Conservation (phyloP, 2,797 vertebrate genomes). For the Staurois parvus region DNA sequence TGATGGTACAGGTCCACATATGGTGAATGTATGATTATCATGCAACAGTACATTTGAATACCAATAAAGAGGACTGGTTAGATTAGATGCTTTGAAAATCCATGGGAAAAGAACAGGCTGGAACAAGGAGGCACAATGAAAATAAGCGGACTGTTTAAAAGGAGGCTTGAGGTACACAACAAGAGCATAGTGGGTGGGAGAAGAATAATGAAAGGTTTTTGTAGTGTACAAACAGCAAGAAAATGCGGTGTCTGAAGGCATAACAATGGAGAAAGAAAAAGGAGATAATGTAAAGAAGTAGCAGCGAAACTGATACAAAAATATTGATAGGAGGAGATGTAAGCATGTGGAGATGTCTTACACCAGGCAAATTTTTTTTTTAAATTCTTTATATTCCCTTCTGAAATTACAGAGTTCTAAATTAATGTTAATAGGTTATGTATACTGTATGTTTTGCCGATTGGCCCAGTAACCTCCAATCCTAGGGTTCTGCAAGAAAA, state of each 20-base stretch:
- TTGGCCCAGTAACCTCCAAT: too few species aligned
- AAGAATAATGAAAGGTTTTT: constrained; percentile 34
- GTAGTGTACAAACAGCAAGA: constrained; percentile 29
- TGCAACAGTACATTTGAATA: constrained; percentile 8
- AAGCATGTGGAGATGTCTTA: neutral
- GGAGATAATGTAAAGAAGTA: constrained; percentile 11
- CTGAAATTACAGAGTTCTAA: too few species aligned
- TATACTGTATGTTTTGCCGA: too few species aligned
- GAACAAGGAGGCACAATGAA: neutral
- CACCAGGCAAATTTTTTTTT: too few species aligned
- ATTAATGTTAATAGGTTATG: too few species aligned
- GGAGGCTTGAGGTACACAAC: constrained; percentile 2
- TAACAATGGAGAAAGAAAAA: constrained; percentile 42
- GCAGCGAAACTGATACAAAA: constrained; percentile 6
- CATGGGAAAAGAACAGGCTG: neutral
- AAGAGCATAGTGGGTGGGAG: constrained; percentile 26
- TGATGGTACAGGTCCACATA: neutral
- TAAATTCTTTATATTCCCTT: neutral
- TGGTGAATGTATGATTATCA: neutral
- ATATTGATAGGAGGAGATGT: neutral
- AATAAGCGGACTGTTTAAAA: constrained; percentile 13
- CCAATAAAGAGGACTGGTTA: constrained; percentile 5
- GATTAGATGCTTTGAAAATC: neutral
- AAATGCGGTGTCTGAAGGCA: constrained; percentile 1
- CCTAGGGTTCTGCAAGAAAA: too few species aligned